Percentiles rank a stretch among this genome's conserved stretches.
Conservation (phyloP, 2,888 invertebrate genomes). For the Drosophila pseudotalamancana region DNA sequence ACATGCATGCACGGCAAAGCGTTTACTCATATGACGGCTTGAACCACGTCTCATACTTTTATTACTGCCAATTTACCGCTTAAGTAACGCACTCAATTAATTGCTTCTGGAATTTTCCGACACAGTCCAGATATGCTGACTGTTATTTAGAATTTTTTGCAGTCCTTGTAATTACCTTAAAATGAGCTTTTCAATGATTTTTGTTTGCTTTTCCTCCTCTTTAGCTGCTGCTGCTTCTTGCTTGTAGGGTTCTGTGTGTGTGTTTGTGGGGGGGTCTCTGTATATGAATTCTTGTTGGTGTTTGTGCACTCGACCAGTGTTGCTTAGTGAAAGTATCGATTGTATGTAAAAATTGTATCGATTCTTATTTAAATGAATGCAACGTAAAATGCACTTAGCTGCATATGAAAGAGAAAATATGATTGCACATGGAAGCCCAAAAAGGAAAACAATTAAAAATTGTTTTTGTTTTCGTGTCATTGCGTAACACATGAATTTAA, state of each 20-base stretch:
- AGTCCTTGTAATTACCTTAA: slow-evolving; percentile 38
- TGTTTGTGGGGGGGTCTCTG: slow-evolving; percentile 12
- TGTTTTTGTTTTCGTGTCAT: slow-evolving; percentile 50
- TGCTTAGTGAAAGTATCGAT: slow-evolving; percentile 41
- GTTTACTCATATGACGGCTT: slow-evolving; percentile 51
- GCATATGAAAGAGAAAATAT: slow-evolving; percentile 6
- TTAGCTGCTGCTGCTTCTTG: slow-evolving; percentile 35
- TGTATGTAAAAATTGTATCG: slow-evolving; percentile 24
- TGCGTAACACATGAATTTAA: slow-evolving; percentile 45
- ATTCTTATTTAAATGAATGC: slow-evolving; percentile 16
- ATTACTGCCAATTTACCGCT: slow-evolving; percentile 6
- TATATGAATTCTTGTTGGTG: slow-evolving; percentile 11
- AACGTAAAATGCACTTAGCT: not conserved
- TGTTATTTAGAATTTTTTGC: not conserved
- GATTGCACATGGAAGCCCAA: not conserved
- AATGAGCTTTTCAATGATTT: slow-evolving; percentile 41
- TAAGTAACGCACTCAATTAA: not conserved
- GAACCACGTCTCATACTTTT: slow-evolving; percentile 54
- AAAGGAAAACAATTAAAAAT: slow-evolving; percentile 1
- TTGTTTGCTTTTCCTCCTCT: slow-evolving; percentile 47
- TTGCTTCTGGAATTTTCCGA: not conserved
- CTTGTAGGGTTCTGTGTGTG: slow-evolving; percentile 24
- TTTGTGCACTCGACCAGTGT: slow-evolving; percentile 29
- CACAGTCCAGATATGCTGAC: not conserved
- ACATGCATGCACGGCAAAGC: slow-evolving; percentile 1